phyloP scores from a whole-genome alignment of 2,113 vertebrate species.

The Plectropomus leopardus region DNA sequence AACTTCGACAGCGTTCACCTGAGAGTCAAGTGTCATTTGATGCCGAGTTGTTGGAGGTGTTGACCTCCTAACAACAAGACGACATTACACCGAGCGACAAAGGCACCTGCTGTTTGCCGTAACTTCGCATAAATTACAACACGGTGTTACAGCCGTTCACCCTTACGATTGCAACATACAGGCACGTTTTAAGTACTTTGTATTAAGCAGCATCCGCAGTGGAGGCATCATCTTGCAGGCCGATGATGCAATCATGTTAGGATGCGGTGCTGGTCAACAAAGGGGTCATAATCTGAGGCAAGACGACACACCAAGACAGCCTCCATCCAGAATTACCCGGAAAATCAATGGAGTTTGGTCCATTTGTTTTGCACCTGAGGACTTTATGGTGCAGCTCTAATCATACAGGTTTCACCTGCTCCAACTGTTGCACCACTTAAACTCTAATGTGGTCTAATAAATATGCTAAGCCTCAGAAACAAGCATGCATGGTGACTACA shows the following conservation, averaged over 20 bases:
- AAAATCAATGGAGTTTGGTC: not conserved
- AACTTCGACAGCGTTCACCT: conserved; percentile 32
- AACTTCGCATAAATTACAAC: not conserved
- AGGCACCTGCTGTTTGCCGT: conserved; percentile 21
- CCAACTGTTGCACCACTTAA: not conserved
- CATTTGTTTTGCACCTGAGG: not conserved
- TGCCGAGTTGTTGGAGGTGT: conserved; percentile 23
- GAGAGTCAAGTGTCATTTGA: conserved; percentile 49
- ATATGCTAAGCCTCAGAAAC: too few species aligned
- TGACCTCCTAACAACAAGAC: conserved; percentile 24
- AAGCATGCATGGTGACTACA: too few species aligned
- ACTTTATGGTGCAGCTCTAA: not conserved
- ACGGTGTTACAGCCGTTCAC: not conserved
- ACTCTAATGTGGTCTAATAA: too few species aligned
- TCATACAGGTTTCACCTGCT: not conserved
- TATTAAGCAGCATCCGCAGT: conserved; percentile 38
- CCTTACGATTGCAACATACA: not conserved
- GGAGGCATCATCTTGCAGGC: conserved; percentile 49
- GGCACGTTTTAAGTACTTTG: not conserved
- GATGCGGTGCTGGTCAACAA: conserved; percentile 32
- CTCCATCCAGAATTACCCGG: not conserved
- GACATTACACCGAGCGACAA: conserved; percentile 4
- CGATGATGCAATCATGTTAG: conserved; percentile 57
- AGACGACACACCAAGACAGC: not conserved
- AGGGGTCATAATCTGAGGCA: conserved; percentile 11